Evolutionary conservation across 2,888 invertebrate species (phyloP).

Genomic region (Anthrax anthrax): DNA sequence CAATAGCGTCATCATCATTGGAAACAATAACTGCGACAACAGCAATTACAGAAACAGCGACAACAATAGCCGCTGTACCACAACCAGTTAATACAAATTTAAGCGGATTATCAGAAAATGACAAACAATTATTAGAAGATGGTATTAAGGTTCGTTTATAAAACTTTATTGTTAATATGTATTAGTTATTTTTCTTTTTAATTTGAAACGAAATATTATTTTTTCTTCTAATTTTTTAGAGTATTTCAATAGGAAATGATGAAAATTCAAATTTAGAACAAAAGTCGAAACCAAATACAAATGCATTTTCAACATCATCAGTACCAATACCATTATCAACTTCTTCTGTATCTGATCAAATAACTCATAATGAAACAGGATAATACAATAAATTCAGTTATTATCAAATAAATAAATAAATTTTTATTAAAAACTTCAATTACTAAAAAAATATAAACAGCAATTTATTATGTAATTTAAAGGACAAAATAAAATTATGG

Average conservation of each 20-base stretch:
- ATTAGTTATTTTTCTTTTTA: background rate
- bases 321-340: background rate
- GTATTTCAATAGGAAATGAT: background rate
- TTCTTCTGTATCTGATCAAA: background rate
- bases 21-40: too few relatives aligned
- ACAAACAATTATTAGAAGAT: background rate
- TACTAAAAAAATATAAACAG: too few relatives aligned
- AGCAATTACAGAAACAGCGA: background rate
- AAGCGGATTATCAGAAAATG: background rate
- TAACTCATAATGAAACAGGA: background rate
- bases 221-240: background rate
- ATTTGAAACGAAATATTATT: too few relatives aligned
- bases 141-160: background rate
- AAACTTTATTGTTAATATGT: background rate
- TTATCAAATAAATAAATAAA: too few relatives aligned
- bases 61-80: background rate
- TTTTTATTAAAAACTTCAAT: too few relatives aligned
- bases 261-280: background rate
- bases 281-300: background rate
- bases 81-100: background rate
- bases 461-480: too few relatives aligned
- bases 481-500: too few relatives aligned
- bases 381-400: too few relatives aligned
- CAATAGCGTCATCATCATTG: too few relatives aligned
- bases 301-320: background rate